A percentile compares a stretch with the other conserved stretches of the same genome.
phyloP scores from a whole-genome alignment of 2,113 vertebrate genomes.

The Chrysemys picta region DNA sequence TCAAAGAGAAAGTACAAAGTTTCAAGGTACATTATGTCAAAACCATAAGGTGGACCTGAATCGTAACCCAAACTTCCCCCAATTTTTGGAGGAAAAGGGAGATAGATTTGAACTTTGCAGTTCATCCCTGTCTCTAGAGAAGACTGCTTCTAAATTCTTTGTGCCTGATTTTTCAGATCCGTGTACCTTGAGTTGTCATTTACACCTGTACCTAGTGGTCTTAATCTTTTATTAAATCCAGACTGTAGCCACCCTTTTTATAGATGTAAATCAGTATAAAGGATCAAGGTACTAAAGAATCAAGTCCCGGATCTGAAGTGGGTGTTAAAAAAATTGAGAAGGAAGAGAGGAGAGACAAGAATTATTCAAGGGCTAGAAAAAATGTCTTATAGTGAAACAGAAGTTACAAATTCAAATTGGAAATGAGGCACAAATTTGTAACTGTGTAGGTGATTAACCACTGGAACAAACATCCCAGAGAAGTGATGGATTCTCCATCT shows the following conservation, averaged over 20 bases:
- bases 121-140: neutral
- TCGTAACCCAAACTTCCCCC: neutral
- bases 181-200: neutral
- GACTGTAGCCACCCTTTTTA: conserved; percentile 21
- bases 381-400: neutral
- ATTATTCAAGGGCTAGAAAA: neutral
- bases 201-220: neutral
- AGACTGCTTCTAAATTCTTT: accelerated
- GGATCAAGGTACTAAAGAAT: neutral
- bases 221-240: neutral
- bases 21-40: conserved; percentile 10
- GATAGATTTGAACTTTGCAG: conserved; percentile 29
- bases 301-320: neutral
- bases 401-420: accelerated
- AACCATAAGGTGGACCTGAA: conserved; percentile 10
- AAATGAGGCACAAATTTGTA: neutral
- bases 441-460: neutral
- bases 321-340: conserved; percentile 2
- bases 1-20: conserved; percentile 22
- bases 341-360: neutral
- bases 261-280: neutral
- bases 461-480: neutral
- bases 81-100: neutral
- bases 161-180: neutral
- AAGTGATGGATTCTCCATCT: neutral